Base-by-base conservation (phyloP, 2,888 invertebrate genomes). In the Andricus curvator region DNA sequence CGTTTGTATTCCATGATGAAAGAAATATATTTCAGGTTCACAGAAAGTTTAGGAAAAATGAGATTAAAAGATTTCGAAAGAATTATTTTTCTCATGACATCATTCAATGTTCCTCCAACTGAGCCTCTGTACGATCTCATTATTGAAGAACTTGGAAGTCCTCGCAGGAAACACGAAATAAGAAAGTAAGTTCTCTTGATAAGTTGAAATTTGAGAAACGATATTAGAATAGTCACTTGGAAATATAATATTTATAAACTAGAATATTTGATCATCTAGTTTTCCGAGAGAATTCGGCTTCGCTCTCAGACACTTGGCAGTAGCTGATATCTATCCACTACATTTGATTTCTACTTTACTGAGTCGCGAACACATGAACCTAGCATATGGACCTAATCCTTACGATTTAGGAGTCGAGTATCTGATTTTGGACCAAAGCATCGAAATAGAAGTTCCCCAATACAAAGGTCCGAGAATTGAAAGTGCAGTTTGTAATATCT, bases 31-130 rank as follows among this genome's bases (percentile, higher is more conserved):
- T 81, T 13, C 33, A 92, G 93, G 82, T 93, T 96, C 29, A 90
- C 93, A 13, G 86, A 91, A 4, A 92, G 94, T 44, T 89, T 96
- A 0, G 83, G 93, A 3, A 77, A 89, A 5, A 91, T 94, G 0
- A 94, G 97, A 83, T 74, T 97, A 0, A 97, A 97, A 92, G 97
- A 97, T 89, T 93, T 97, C 48, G 97, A 97, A 92, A 94, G 97
- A 86, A 91, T 97, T 13, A 92, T 95, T 4, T 93, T 96, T 82
- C 94, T 94, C 0, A 94, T 95, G 88, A 94, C 94, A 3, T 94
- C 95, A 88, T 96, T 96, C 84, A 94, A 96, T 90, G 94, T 93
- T 20, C 86, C 93, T 77, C 94, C 93, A 17, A 84, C 88, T 17
- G 92, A 93, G 56, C 94, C 95, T 81, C 86, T 95, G 17, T 94